A percentile compares a stretch with the other conserved stretches of the same genome.
These are phyloP conservation scores for Paedocypris micromegethes DNA, from an alignment of 2,797 vertebrate genomes.

Conservation along the genomic window DNA sequence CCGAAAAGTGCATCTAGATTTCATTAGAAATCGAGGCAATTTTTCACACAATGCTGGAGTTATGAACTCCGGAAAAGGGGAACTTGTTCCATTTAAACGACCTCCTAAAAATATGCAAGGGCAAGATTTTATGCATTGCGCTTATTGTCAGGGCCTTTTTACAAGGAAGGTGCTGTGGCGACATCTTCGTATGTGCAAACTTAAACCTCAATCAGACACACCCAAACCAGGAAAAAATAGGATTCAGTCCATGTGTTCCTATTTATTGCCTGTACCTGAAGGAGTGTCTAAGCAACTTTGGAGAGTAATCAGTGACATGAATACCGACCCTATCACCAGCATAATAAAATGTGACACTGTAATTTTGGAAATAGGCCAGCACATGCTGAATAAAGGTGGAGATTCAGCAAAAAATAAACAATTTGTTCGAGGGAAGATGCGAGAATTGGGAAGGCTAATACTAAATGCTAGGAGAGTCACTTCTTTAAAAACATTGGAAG, in stretches of 20 bases:
- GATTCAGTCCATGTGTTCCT: conserved; percentile 17
- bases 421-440: neutral
- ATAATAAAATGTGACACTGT: neutral
- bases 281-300: conserved; percentile 20
- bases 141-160: conserved; percentile 38
- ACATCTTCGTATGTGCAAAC: conserved; percentile 2
- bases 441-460: conserved; percentile 20
- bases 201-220: neutral
- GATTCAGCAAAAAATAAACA: conserved; percentile 7
- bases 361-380: conserved; percentile 8
- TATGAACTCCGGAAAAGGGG: too few species aligned
- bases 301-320: conserved; percentile 15
- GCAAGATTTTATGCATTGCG: conserved; percentile 35
- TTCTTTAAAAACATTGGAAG: conserved; percentile 9
- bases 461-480: conserved; percentile 2
- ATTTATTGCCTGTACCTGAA: neutral
- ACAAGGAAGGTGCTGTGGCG: conserved; percentile 20
- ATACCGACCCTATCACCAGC: neutral
- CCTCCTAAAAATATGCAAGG: conserved; percentile 11
- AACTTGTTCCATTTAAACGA: conserved; percentile 27
- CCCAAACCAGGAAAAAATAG: conserved; percentile 15
- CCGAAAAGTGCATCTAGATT: conserved; percentile 1
- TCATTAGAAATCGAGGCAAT: too few species aligned
- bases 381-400: conserved; percentile 18
- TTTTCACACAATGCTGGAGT: too few species aligned